Evolutionary conservation across 35 echinoderm and acorn worm genomes (phyloP), one percentile per base, ranked within the genome.

Genomic region (Eucidaris tribuloides): DNA sequence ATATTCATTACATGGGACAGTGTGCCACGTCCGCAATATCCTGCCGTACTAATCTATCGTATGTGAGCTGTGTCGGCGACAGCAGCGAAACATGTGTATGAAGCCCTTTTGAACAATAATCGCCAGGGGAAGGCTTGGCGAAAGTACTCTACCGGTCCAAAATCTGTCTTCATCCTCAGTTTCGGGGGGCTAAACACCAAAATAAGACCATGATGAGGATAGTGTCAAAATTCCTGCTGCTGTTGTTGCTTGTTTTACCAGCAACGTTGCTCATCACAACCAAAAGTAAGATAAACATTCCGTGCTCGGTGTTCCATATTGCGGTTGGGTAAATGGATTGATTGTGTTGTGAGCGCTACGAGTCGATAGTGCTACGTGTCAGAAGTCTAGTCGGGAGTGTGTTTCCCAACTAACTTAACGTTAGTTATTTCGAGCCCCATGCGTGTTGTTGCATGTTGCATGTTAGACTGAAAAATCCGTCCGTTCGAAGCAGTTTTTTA

Each of bases 161-260:
- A 80, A 80, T 80, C 77, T 80, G 23, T 80, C 52, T 56, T 30
- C 24, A 80, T 80, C 77, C 30, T 80, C 52, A 30, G 22, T 35
- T 31, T 30, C 9, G 29, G 9, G 45, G 27, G 52, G 45, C 55
- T 27, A 54, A 80, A 30, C 37, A 25, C 5, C 11, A 30, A 30
- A 80, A 81, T n/a, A 48, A 52, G 65, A 80, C 29, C 46, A 97
- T 80, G 80, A 74, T 91, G 89, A 88, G 82, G 80, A 81, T 97
- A 49, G 39, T 92, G 17, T 80, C 77, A 44, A 97, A 81, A 59
- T 88, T 97, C n/a, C 5, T 97, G 0, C 68, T 97, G 43, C 55
- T 97, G 23, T 46, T 97, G 23, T 63, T 97, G 81, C 81, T 97
- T 40, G 94, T 97, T 89, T 88, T 97, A 62, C 94, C 94, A 3